Conservation (phyloP, 2,797 vertebrate genomes). For the Poeciliopsis presidionis region DNA sequence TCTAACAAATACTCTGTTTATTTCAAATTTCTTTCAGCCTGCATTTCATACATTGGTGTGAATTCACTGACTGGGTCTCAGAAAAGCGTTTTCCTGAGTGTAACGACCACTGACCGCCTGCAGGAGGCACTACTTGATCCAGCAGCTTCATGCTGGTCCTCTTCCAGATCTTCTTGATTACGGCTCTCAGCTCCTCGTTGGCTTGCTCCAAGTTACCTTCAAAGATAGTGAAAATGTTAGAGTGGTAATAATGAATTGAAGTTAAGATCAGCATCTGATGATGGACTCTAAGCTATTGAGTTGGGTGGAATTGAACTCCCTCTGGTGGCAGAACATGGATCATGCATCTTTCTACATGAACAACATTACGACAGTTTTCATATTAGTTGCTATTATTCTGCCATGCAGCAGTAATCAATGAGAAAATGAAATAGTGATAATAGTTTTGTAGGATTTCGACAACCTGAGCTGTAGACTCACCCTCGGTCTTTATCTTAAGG, state of each 20-base stretch:
- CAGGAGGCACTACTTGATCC: constrained; percentile 97
- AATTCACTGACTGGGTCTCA: background rate
- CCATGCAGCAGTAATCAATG: background rate
- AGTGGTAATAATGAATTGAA: background rate
- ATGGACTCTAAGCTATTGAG: background rate
- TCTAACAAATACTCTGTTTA: background rate
- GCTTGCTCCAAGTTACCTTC: constrained; percentile 97
- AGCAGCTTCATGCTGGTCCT: constrained; percentile 98
- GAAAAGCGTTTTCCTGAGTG: constrained; percentile 6
- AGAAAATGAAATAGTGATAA: background rate
- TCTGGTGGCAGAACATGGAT: background rate
- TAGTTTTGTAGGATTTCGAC: background rate
- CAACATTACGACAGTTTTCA: background rate
- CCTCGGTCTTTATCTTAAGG: constrained; percentile 98
- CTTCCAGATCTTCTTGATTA: constrained; percentile 99
- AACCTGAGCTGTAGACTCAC: constrained; percentile 68
- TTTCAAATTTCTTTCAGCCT: background rate
- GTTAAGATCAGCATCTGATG: background rate
- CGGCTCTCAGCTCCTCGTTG: constrained; percentile 95
- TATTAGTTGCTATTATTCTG: background rate
- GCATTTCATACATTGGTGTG: background rate
- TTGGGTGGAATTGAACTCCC: background rate
- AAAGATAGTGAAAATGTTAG: background rate
- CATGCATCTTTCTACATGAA: background rate
- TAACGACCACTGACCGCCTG: constrained; percentile 89